phyloP scores from a whole-genome alignment of 2,797 vertebrate genomes.

The Nannoperca australis region DNA sequence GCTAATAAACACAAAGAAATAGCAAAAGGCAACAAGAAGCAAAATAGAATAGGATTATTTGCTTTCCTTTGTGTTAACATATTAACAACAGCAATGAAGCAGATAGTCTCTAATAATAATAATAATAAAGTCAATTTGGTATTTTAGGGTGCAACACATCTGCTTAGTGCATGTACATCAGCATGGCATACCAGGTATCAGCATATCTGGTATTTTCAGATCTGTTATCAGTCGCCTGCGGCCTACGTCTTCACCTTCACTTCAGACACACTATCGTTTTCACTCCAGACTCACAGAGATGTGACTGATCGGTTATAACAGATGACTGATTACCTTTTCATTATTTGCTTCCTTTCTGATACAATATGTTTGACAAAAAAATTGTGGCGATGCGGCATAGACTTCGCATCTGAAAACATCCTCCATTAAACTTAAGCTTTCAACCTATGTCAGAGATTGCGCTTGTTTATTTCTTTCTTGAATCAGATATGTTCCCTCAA shows the following conservation, averaged over 20 bases:
- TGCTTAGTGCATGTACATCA: neutral
- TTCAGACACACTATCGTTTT: neutral
- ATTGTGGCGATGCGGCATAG: neutral
- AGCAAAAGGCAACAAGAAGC: neutral
- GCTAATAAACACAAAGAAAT: neutral
- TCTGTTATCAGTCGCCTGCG: neutral
- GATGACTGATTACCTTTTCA: neutral
- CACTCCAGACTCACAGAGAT: neutral
- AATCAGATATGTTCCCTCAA: neutral
- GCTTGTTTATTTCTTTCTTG: neutral
- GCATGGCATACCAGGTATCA: neutral
- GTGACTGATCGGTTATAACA: neutral
- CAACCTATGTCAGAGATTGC: neutral
- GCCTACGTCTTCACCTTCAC: neutral
- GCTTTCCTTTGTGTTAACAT: neutral
- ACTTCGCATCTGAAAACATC: neutral
- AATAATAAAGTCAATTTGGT: neutral
- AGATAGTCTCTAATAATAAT: neutral
- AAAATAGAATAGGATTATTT: neutral
- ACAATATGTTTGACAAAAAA: neutral
- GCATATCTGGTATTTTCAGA: neutral
- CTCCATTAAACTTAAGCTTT: neutral
- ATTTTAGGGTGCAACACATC: neutral
- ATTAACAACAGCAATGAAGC: neutral
- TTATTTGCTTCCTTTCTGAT: conserved; percentile 18